Evolutionary conservation across 2,797 vertebrate genomes (phyloP).

Genomic region (Tokudaia tokunoshimensis): DNA sequence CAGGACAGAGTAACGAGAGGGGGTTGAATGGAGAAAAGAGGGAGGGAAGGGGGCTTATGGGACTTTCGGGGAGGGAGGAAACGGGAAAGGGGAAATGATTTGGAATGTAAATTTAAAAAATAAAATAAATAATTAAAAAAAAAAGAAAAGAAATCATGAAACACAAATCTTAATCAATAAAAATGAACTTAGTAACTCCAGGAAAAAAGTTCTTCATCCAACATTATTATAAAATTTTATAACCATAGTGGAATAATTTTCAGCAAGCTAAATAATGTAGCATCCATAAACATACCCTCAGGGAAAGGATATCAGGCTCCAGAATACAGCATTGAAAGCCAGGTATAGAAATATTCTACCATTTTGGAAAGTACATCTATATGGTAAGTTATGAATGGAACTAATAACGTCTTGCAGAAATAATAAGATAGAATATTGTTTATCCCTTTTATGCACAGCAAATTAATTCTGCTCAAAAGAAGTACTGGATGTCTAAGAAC

Average conservation of each 20-base stretch:
- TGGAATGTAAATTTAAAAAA: no score
- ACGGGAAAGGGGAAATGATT: no score
- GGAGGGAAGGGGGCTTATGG: no score
- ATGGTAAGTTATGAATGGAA: not conserved
- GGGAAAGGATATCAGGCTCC: not conserved
- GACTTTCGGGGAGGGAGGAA: no score
- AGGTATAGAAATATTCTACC: not conserved
- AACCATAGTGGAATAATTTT: not conserved
- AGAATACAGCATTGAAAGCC: not conserved
- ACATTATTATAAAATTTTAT: not conserved
- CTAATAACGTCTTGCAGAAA: not conserved
- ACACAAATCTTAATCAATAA: not conserved
- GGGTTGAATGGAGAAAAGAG: no score
- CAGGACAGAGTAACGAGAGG: no score
- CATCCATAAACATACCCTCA: not conserved
- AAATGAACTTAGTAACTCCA: not conserved
- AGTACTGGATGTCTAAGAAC: not conserved
- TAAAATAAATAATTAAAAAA: no score
- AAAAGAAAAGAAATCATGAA: no score
- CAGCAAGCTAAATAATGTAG: not conserved
- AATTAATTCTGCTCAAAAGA: not conserved
- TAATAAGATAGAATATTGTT: not conserved
- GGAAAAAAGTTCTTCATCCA: not conserved
- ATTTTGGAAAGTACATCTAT: not conserved
- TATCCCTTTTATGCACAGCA: not conserved